phyloP scores from a whole-genome alignment of 2,113 vertebrate species.

The Chloropsis hardwickii region DNA sequence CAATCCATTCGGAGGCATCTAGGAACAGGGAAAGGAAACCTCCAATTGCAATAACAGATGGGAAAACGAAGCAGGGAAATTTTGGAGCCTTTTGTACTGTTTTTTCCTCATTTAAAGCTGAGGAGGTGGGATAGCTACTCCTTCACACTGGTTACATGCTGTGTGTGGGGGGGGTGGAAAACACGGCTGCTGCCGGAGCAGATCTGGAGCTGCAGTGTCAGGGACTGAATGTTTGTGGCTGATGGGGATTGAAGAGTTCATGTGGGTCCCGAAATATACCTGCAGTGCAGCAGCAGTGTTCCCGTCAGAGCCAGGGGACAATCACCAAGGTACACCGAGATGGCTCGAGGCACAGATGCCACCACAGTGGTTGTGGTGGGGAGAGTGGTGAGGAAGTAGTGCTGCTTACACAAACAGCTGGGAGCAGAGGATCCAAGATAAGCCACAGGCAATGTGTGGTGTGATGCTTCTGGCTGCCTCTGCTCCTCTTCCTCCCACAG shows the following conservation, averaged over 20 bases:
- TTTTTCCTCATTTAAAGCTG: background rate
- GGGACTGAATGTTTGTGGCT: background rate
- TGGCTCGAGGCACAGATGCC: background rate
- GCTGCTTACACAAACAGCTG: background rate
- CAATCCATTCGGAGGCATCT: accelerated
- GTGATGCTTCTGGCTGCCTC: background rate
- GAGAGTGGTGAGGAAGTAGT: background rate
- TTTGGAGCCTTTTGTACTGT: background rate
- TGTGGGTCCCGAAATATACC: accelerated
- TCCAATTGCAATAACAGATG: background rate
- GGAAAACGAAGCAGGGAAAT: background rate
- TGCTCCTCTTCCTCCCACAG: background rate
- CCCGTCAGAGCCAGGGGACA: background rate
- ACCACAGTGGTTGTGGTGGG: background rate
- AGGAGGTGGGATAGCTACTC: background rate
- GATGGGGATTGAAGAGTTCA: background rate
- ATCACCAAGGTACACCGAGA: background rate
- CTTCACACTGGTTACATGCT: accelerated
- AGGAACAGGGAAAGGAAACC: background rate
- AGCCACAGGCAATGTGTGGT: background rate
- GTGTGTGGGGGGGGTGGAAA: background rate
- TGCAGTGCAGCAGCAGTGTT: background rate
- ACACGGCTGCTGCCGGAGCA: accelerated
- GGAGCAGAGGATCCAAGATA: background rate
- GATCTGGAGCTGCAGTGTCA: background rate